Conservation (phyloP, 92 coral and sea anemone genomes). For the Hydrozoanthus gracilis region DNA sequence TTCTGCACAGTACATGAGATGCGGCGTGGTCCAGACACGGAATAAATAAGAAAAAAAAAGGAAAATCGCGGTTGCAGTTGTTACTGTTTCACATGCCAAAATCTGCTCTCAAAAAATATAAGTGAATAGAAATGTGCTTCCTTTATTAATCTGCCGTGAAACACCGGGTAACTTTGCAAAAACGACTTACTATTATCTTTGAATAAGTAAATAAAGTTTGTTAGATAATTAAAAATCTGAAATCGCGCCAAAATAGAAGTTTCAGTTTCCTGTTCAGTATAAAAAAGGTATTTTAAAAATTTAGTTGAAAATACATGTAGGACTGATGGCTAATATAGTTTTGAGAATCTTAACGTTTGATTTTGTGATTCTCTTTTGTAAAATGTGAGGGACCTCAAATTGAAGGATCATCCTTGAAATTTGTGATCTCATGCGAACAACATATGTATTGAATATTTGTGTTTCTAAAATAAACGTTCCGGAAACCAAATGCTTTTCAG, state of each 20-base stretch:
- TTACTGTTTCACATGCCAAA: constrained; percentile 2
- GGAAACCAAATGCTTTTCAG: constrained; percentile 9
- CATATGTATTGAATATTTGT: constrained; percentile 11
- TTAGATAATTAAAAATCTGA: constrained; percentile 10
- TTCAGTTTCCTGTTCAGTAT: constrained; percentile 16
- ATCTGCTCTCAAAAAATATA: constrained; percentile 9
- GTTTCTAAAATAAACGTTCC: constrained; percentile 14
- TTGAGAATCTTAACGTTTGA: constrained; percentile 12
- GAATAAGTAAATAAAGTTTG: constrained; percentile 14
- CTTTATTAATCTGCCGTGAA: constrained; percentile 14
- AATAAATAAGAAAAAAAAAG: neutral
- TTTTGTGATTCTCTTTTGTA: constrained; percentile 12
- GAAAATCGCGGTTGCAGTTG: constrained; percentile 8
- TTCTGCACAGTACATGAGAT: neutral
- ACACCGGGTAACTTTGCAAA: constrained; percentile 13
- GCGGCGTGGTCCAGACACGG: constrained; percentile 5
- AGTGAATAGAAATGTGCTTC: constrained; percentile 4
- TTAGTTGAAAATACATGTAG: constrained; percentile 15
- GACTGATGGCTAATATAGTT: constrained; percentile 6
- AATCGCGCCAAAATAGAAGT: constrained; percentile 14
- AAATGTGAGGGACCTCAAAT: constrained; percentile 14
- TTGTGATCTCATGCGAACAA: constrained; percentile 9
- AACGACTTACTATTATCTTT: constrained; percentile 8
- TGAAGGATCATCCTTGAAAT: constrained; percentile 11
- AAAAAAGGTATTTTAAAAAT: constrained; percentile 9